phyloP scores from a whole-genome alignment of 2,888 invertebrate species.

The Cylloceria caligata region DNA sequence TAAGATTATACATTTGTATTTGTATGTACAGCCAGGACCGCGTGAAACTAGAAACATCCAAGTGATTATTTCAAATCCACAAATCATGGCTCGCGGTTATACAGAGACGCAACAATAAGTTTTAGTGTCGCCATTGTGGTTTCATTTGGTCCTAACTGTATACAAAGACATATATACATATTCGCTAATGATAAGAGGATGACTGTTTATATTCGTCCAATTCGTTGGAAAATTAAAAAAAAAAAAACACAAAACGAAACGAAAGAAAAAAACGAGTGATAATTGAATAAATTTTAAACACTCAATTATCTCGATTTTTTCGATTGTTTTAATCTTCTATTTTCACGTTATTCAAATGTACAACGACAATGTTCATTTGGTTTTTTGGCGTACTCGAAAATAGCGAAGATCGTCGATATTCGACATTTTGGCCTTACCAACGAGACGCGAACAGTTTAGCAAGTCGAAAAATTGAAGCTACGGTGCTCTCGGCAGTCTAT shows the following conservation, averaged over 20 bases:
- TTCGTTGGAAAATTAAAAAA: not conserved
- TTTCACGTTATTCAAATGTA: conserved; percentile 18
- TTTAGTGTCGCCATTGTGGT: too few relatives aligned
- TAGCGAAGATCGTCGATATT: conserved; percentile 13
- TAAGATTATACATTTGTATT: conserved; percentile 17
- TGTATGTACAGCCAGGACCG: conserved; percentile 10
- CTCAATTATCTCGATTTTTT: conserved; percentile 8
- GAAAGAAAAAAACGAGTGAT: conserved; percentile 3
- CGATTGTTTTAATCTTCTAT: conserved; percentile 1
- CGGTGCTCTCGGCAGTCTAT: conserved; percentile 84
- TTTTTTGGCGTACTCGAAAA: conserved; percentile 11
- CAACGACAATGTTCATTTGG: conserved; percentile 24
- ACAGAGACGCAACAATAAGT: too few relatives aligned
- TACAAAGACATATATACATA: conserved; percentile 35
- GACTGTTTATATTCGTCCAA: conserved; percentile 9
- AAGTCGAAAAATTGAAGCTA: conserved; percentile 79
- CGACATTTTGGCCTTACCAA: conserved; percentile 30
- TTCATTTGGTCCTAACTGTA: conserved; percentile 7
- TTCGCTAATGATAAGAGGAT: conserved; percentile 35
- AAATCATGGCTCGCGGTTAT: too few relatives aligned
- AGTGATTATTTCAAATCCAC: too few relatives aligned
- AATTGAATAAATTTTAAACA: not conserved
- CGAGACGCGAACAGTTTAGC: conserved; percentile 45
- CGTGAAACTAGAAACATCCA: too few relatives aligned
- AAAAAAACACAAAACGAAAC: too few relatives aligned